Conservation (phyloP, 2,113 vertebrate genomes). For the Toxostoma redivivum region DNA sequence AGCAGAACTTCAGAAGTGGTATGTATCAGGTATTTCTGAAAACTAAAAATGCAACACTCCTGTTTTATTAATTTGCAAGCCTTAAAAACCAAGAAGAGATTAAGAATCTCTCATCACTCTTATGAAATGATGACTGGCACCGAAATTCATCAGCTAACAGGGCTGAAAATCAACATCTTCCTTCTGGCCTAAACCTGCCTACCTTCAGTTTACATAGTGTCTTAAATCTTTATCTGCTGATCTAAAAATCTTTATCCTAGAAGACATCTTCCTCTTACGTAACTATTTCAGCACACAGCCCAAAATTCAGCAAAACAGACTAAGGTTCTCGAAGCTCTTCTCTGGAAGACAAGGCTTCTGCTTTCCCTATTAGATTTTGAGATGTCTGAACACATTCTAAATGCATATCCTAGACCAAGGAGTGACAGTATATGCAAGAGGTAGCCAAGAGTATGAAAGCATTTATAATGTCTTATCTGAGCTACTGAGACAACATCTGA, state of each 20-base stretch:
- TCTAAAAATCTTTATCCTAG: not conserved
- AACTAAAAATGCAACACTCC: not conserved
- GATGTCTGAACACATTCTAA: not conserved
- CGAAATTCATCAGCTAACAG: not conserved
- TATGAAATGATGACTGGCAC: not conserved
- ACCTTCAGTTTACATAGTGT: not conserved
- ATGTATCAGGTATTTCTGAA: not conserved
- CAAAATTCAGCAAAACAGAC: not conserved
- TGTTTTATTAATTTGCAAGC: not conserved
- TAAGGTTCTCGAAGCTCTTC: not conserved
- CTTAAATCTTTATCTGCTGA: not conserved
- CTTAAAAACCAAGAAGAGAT: not conserved
- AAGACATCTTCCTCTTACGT: not conserved
- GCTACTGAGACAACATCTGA: not conserved
- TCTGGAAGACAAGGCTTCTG: not conserved
- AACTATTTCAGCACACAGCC: not conserved
- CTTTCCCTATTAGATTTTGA: not conserved
- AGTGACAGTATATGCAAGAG: rapidly evolving
- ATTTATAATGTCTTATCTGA: not conserved
- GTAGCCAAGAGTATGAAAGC: not conserved
- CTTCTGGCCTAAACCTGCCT: not conserved
- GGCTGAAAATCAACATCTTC: not conserved
- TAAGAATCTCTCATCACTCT: not conserved
- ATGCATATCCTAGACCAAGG: not conserved
- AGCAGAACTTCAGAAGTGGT: not conserved